Base-by-base conservation (phyloP, 2,797 vertebrate genomes). In the Crenichthys baileyi region DNA sequence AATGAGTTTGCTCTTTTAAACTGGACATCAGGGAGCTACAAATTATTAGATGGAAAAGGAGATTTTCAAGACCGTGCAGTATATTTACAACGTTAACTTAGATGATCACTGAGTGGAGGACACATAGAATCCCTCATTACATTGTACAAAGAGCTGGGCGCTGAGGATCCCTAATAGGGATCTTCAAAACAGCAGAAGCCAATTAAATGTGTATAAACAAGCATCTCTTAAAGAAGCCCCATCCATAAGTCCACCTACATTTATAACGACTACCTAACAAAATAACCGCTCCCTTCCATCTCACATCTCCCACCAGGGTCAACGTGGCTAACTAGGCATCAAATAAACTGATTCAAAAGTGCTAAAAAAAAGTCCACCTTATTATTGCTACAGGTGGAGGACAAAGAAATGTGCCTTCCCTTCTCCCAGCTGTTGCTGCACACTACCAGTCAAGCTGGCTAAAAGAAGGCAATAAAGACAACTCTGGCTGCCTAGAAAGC, bases 151-250 rank as follows among this genome's bases (percentile, higher is more conserved):
- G 53, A 76, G 39, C 46, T 79, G 7, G 6, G 9, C n/a, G 50
- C 72, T 39, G 0, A 85, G 72, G 29, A 24, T 51, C 48, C 58
- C 79, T 16, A 63, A 84, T 70, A 83, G 73, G 31, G 20, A 60
- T 50, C 53, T 50, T 77, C 55, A 79, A 31, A 56, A 73, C 15
- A 72, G 56, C 65, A 76, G 51, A 80, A 0, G n/a, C 31, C 68
- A 72, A 78, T 75, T 68, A 79, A 72, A 81, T 73, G 78, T 83
- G 75, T 26, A 73, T 41, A 70, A 73, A 85, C 76, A 77, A 81
- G 5, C 41, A 20, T 83, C 46, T 61, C 46, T 67, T 31, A 16
- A 71, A 48, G 80, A 78, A 24, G 20, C 44, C 29, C 55, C 18
- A 67, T 87, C 75, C 71, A 88, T 88, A 88, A 3, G 22, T 36